Evolutionary conservation across 2,113 vertebrate species (phyloP), one percentile per base, ranked within the genome.

Genomic region (Amphilophus citrinellus): DNA sequence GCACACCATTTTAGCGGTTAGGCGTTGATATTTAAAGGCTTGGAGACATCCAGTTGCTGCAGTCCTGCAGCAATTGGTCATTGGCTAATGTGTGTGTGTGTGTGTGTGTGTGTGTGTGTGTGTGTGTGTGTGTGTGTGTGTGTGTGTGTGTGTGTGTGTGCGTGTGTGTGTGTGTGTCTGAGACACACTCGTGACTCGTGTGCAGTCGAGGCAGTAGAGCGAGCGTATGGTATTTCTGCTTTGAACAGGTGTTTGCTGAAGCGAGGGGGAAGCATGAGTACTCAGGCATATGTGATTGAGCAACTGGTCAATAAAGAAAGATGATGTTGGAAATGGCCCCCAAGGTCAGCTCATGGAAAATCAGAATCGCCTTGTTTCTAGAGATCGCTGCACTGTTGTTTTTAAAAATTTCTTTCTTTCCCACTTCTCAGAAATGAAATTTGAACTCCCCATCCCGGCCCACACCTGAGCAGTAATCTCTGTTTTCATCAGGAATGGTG

Each of bases 361-460:
- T 2, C 47, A n/a, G 76, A 39, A 61, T 68, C n/a, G 50, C 32
- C 0, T 4, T 1, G 1, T 47, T 66, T 37, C 32, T 62, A 1
- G 14, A 18, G 66, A 24, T 59, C 17, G 2, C 68, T 57, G 42
- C 32, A 47, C 78, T 27, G 2, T 61, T 35, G 6, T 61, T 61
- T 79, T 30, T 3, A 75, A 77, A 35, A 76, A 59, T 71, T 63
- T 30, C 58, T 57, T 1, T 61, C 32, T 27, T 71, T 83, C 30
- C 57, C 77, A 39, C 85, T 62, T 79, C 27, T 32, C 14, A 61
- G 56, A 22, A 75, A 53, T 71, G 62, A 59, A 35, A 79, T 76
- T 84, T 94, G 91, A 84, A 35, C 94, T 94, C 95, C 91, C 94
- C 94, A 93, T 92, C 89, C 93, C 87, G 68, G 62, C 61, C 87